Conservation (phyloP, 2,113 vertebrate species). For the Chascanopsetta lugubris region DNA sequence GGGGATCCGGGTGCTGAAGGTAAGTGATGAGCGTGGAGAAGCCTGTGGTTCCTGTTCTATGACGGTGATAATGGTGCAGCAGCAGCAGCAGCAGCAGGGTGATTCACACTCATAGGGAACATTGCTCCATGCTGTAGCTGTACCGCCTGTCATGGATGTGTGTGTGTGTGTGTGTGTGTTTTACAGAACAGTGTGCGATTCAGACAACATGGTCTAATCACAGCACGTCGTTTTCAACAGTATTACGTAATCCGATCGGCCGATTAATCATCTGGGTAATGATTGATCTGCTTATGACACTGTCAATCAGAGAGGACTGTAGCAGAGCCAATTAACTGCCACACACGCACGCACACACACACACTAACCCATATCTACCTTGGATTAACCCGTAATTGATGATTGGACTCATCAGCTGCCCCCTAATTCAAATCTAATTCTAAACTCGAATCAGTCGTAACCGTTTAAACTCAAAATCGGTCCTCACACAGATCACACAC, state of each 20-base stretch:
- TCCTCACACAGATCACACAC: no score
- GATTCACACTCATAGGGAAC: not conserved
- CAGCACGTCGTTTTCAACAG: slow-evolving; percentile 6
- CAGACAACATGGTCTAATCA: slow-evolving; percentile 45
- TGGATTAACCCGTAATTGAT: no score
- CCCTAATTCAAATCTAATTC: no score
- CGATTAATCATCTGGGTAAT: slow-evolving; percentile 32
- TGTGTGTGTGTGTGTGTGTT: no score
- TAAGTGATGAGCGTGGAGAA: slow-evolving; percentile 61
- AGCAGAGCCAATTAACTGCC: slow-evolving; percentile 37
- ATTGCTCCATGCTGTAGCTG: not conserved
- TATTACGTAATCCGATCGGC: slow-evolving; percentile 50
- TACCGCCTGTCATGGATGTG: no score
- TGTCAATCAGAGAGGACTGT: slow-evolving; percentile 41
- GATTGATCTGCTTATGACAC: slow-evolving; percentile 39
- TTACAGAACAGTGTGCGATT: slow-evolving; percentile 1
- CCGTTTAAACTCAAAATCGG: no score
- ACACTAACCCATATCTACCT: no score
- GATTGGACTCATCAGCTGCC: no score
- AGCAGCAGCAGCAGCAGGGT: no score
- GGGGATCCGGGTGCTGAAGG: slow-evolving; percentile 85
- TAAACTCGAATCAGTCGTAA: no score
- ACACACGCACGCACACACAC: not conserved
- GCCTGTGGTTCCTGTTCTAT: no score
- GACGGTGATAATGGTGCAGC: no score